Evolutionary conservation across 1,140 invertebrate genomes (phyloP), one percentile per base, ranked within the genome.

Genomic region (Drosophila kepulauana): DNA sequence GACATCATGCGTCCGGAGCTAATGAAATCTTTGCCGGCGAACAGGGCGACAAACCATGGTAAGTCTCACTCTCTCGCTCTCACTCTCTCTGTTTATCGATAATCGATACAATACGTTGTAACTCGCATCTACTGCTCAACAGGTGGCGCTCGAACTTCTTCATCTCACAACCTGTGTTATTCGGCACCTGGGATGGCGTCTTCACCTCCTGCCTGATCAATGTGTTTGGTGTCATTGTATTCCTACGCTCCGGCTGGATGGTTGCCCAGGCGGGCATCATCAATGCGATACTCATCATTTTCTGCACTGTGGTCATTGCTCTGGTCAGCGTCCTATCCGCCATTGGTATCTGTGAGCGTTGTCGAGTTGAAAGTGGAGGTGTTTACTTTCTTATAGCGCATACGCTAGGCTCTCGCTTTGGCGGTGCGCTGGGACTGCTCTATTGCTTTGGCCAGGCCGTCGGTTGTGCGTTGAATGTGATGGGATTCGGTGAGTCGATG

Each of bases 391-490:
- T 99, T 51, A 93, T 99, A 38, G 97, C 98, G 0, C 98, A 99
- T 92, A 98, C 99, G 3, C 93, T 99, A 7, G 98, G 98, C 41
- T 97, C 97, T 4, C 94, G 97, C 89, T 96, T 98, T 91, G 98
- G 98, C 6, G 98, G 97, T 13, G 96, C 98, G 52, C 94, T 99
- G 13, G 98, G 98, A 51, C 93, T 99, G 59, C 94, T 99, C 3
- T 99, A 99, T 92, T 98, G 98, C 92, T 99, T 99, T 94, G 98
- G 98, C 78, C 98, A 98, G 97, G 97, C 98, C 71, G 98, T 99
- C 1, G 97, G 98, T 74, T 99, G 98, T 94, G 98, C 98, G 7
- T 93, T 99, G 45, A 98, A 99, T 94, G 97, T 99, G 8, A 95
- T 97, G 92, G 98, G 98, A 84, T 99, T 99, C 94, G 98, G 98